These are phyloP conservation scores for Ameiurus melas DNA, from an alignment of 2,113 vertebrate genomes.

Conservation along the genomic window DNA sequence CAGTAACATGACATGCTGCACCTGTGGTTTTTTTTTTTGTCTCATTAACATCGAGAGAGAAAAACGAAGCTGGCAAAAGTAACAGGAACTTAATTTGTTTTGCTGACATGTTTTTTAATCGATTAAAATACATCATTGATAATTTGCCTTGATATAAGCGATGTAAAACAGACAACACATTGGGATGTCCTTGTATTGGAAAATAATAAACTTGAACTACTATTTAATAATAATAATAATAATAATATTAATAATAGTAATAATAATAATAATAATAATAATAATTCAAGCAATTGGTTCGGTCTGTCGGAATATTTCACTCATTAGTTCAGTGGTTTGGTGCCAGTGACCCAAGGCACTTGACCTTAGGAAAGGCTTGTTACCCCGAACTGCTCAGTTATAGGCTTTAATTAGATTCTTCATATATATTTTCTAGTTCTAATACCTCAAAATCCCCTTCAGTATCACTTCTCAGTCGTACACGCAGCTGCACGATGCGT, in stretches of 20 bases:
- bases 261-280: too few species aligned
- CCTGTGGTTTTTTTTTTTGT: neutral
- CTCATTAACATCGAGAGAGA: neutral
- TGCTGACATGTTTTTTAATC: too few species aligned
- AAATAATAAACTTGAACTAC: neutral
- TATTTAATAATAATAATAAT: too few species aligned
- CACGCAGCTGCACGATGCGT: neutral
- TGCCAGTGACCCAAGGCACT: neutral
- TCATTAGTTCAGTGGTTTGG: neutral
- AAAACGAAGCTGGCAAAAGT: neutral
- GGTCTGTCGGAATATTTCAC: neutral
- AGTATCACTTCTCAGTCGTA: conserved; percentile 19
- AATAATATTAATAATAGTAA: too few species aligned
- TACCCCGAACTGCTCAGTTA: neutral
- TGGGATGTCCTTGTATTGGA: neutral
- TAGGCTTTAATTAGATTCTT: neutral
- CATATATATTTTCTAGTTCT: neutral
- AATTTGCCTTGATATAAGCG: too few species aligned
- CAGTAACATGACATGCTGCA: conserved; percentile 4
- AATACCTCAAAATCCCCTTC: neutral
- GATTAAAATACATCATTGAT: neutral
- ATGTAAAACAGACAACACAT: neutral
- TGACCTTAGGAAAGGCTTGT: neutral
- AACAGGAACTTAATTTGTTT: neutral
- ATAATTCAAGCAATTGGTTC: neutral